A percentile compares a stretch with the other conserved stretches of the same genome.
Evolutionary conservation across 2,888 invertebrate species (phyloP).

Genomic region (Drosophila fungiperda): DNA sequence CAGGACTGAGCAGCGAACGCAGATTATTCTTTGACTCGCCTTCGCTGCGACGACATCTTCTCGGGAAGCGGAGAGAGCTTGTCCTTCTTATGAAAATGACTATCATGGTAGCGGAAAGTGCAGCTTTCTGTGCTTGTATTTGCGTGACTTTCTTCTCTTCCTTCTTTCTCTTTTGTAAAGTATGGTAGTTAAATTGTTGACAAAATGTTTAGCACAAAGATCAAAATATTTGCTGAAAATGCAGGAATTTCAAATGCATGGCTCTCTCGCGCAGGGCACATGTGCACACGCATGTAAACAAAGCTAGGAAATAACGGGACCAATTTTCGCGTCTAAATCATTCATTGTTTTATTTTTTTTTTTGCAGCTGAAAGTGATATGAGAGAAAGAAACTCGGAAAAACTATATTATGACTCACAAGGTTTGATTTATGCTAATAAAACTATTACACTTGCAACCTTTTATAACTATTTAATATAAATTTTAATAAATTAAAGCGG

Average conservation of each 20-base stretch:
- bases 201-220: background rate
- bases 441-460: background rate
- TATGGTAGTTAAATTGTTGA: background rate
- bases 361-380: slow-evolving; percentile 82
- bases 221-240: background rate
- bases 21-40: background rate
- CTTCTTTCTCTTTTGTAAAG: background rate
- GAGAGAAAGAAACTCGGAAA: slow-evolving; percentile 79
- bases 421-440: slow-evolving; percentile 64
- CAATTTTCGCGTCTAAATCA: background rate
- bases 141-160: background rate
- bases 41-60: background rate
- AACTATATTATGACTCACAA: slow-evolving; percentile 82
- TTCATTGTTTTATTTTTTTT: slow-evolving; percentile 8
- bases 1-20: background rate
- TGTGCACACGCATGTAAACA: background rate
- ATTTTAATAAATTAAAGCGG: slow-evolving; percentile 87
- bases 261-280: background rate
- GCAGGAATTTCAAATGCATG: background rate
- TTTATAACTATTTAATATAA: background rate
- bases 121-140: background rate
- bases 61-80: background rate
- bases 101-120: background rate
- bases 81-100: background rate
- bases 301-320: background rate